Evolutionary conservation across 2,888 invertebrate species (phyloP), one percentile per base, ranked within the genome.

Genomic region (Prosopocoilus inquinatus): DNA sequence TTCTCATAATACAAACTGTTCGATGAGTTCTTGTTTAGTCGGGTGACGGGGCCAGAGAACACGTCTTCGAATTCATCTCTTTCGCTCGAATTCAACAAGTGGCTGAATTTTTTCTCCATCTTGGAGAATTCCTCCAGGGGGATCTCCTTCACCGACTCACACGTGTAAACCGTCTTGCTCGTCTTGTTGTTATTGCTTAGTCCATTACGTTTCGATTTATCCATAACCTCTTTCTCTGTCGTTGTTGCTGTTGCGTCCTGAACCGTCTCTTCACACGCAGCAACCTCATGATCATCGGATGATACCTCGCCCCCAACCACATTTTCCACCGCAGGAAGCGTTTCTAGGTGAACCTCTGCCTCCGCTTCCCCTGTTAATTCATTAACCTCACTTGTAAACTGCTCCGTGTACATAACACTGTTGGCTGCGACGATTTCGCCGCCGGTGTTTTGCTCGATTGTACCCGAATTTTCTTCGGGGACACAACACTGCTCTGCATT

Each of bases 31-130:
- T 11, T 45, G 4, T 32, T 50, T 44, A 50, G 46, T 46, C 61
- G 62, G 9, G 56, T 46, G 36, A 64, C 46, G 3, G 62, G 61
- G 4, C 64, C 64, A 2, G 53, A 43, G 3, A 63, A 45, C 3
- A 60, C 57, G 9, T 60, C 57, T n/a, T 63, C 62, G 7, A 64
- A 50, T 49, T 62, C 63, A 9, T 41, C 48, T 28, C 44, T 43
- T 9, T 53, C 48, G 8, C 44, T 47, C 28, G 46, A 39, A 33
- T 51, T 55, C 7, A 32, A 44, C 32, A 28, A 16, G 32, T 49
- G 53, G 35, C 38, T 50, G 16, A 49, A 47, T 47, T 34, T 50
- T n/a, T 32, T 46, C 39, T 59, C 59, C 15, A 59, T 55, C 13
- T 34, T 36, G 11, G 52, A 53, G 38, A 59, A 59, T 8, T 46